Conservation (phyloP, 92 coral and sea anemone genomes). For the Zoanthus sansibaricus region DNA sequence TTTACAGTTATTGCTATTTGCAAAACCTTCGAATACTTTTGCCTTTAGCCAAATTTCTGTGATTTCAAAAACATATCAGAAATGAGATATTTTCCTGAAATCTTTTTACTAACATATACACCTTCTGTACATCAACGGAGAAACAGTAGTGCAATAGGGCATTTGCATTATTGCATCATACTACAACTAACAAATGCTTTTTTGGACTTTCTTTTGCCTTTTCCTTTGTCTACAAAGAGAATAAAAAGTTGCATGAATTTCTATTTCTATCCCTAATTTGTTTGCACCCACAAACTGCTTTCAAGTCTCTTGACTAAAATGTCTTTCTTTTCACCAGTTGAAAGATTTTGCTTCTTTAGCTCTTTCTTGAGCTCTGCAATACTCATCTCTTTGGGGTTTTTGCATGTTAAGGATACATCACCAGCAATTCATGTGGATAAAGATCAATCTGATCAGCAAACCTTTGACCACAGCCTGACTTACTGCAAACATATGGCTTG, state of each 20-base stretch:
- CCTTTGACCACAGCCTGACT: conserved; percentile 49
- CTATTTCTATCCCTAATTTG: background rate
- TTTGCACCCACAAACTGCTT: conserved; percentile 57
- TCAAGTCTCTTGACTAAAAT: conserved; percentile 62
- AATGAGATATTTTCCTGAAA: background rate
- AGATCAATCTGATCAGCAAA: conserved; percentile 52
- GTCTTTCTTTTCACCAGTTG: conserved; percentile 58
- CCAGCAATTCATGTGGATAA: conserved; percentile 35
- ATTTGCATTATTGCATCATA: background rate
- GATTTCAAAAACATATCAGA: background rate
- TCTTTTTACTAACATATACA: background rate
- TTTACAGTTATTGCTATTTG: background rate
- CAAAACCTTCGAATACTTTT: background rate
- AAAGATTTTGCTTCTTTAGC: conserved; percentile 57
- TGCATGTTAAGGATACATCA: conserved; percentile 33
- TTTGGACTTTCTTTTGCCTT: background rate
- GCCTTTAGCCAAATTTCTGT: background rate
- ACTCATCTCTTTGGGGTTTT: conserved; percentile 63
- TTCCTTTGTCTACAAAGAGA: background rate
- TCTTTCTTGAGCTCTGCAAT: conserved; percentile 53
- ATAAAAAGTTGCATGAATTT: background rate
- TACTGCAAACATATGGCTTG: conserved; percentile 41
- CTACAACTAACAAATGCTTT: background rate
- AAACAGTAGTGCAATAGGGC: background rate
- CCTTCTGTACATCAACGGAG: background rate